Evolutionary conservation across 1,140 invertebrate species (phyloP), one percentile per base, ranked within the genome.

Genomic region (Hyles vespertilio): DNA sequence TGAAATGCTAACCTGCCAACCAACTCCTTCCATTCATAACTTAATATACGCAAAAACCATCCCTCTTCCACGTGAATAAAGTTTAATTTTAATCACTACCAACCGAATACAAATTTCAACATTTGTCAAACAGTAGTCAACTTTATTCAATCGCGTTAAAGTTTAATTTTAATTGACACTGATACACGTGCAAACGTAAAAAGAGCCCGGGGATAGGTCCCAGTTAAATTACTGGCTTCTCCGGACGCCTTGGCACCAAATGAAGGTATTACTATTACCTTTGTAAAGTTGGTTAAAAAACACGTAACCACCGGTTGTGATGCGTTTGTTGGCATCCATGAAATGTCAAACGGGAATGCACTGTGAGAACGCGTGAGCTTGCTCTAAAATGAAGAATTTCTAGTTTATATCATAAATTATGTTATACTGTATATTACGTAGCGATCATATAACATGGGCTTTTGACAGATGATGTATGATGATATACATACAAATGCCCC

Each of bases 211-310:
- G 61, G 65, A 58, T 53, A 61, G 56, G 59, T 61, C 57, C 49
- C 58, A 51, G 52, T 59, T 45, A 65, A 68, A 68, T 68, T 61
- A 59, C 47, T 56, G 58, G 9, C 33, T 34, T 12, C 58, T 43
- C 11, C 50, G 47, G 50, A 34, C 43, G 43, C 6, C 50, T 44
- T 12, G 60, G 56, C 10, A 54, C 47, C 51, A 34, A 54, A 52
- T 36, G 51, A 55, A 60, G 56, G 45, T 45, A 56, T 32, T 58
- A 63, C 58, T 58, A 63, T 63, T 58, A 45, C 50, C 34, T 51
- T 34, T 33, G 32, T 10, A 51, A 51, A n/a, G 5, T 51, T 34
- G 33, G 50, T 50, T 10, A 34, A 34, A 51, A 51, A 51, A 32
- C 5, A 50, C 9, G n/a, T 7, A 11, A 47, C 10, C 4, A 47